Percentiles rank a stretch among this genome's conserved stretches.
Conservation (phyloP, 1,140 invertebrate genomes). For the Philopotamus ludificatus region DNA sequence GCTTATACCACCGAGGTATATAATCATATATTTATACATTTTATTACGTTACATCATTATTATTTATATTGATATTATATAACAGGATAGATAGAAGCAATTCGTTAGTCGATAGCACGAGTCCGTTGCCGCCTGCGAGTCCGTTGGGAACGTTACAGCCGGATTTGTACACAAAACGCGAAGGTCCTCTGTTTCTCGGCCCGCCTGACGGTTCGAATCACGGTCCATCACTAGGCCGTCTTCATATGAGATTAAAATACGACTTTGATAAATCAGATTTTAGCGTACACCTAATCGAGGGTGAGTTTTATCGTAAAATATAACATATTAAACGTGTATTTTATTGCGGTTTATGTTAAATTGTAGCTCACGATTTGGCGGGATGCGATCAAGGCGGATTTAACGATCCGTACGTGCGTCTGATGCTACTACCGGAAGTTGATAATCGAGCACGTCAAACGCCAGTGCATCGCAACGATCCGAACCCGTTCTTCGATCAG, state of each 20-base stretch:
- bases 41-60: no score
- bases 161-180: slow-evolving; percentile 75
- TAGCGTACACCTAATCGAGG: slow-evolving; percentile 85
- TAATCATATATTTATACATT: slow-evolving; percentile 10
- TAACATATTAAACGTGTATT: not conserved
- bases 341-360: no score
- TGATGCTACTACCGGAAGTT: slow-evolving; percentile 74
- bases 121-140: slow-evolving; percentile 48
- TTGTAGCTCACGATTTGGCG: slow-evolving; percentile 76
- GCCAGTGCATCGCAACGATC: slow-evolving; percentile 70
- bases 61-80: slow-evolving; percentile 12
- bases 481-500: slow-evolving; percentile 79
- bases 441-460: slow-evolving; percentile 82
- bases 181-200: slow-evolving; percentile 71
- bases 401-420: slow-evolving; percentile 81
- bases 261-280: slow-evolving; percentile 87
- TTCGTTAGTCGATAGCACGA: slow-evolving; percentile 54
- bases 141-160: slow-evolving; percentile 80
- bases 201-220: slow-evolving; percentile 52
- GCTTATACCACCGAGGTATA: slow-evolving; percentile 64
- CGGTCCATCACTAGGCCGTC: slow-evolving; percentile 68
- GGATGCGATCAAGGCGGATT: slow-evolving; percentile 80
- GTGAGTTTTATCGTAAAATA: slow-evolving; percentile 56
- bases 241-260: slow-evolving; percentile 84
- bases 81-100: slow-evolving; percentile 56